Base-by-base conservation (phyloP, 2,888 invertebrate species). In the Notodonta ziczac region DNA sequence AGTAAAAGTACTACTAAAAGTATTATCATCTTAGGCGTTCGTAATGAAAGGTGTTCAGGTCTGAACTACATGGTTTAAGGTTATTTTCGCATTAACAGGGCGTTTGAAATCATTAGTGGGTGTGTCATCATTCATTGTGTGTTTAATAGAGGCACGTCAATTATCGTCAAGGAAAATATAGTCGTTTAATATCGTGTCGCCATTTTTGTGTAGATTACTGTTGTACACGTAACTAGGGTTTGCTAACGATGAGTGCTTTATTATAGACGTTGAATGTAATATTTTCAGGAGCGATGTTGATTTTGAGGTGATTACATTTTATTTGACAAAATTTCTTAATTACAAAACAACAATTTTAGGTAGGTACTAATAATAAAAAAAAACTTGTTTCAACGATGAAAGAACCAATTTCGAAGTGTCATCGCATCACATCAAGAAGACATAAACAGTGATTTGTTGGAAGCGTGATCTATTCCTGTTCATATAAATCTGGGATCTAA, bases 101-200 rank as follows among this genome's bases (percentile, higher is more conserved):
- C 73, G 76, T 77, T 78, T 76, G 66, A 76, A 77, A 84, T 87
- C 88, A 89, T 91, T 91, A 90, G 83, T 70, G 72, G 67, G 74
- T 77, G 77, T 86, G 86, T 81, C 81, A 83, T 74, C 73, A 71
- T 58, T 61, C 65, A 78, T 82, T 82, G 79, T 86, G 81, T 82
- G 83, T 77, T 81, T 83, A 85, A 83, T 85, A 77, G 82, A 85
- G 74, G 80, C 85, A 83, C 77, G 91, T 93, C 92, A 91, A 92
- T 93, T 92, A 93, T 72, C 73, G 72, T 76, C 69, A 84, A 78
- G 84, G 82, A 82, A 77, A 92, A 91, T 89, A 89, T 91, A 89
- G 84, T 82, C 82, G 60, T 70, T 74, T 74, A 78, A 84, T 86
- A 85, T 83, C 83, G 83, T 78, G 78, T 72, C 67, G 73, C 66